Evolutionary conservation across 2,797 vertebrate species (phyloP).

Genomic region (Rhynchotus rufescens): DNA sequence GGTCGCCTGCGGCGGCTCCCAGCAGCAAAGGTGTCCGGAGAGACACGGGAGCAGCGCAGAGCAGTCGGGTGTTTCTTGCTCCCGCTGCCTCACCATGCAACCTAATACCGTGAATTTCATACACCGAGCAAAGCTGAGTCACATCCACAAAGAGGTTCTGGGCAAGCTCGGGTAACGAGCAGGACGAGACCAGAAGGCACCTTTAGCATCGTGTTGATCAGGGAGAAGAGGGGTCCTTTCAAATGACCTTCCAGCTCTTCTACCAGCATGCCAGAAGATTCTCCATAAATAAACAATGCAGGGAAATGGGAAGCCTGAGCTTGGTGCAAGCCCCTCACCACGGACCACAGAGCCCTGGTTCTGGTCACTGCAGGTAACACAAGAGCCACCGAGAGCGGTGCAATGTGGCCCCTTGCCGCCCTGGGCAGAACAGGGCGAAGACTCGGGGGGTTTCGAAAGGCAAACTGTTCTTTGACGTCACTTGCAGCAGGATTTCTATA

Average conservation of each 20-base stretch:
- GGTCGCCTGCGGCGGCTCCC: not conserved
- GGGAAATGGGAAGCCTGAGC: not conserved
- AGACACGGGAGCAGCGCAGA: not conserved
- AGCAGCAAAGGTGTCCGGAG: not conserved
- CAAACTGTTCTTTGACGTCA: not conserved
- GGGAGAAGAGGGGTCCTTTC: not conserved
- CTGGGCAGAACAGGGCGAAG: not conserved
- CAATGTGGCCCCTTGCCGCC: not conserved
- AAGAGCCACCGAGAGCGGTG: not conserved
- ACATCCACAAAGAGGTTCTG: not conserved
- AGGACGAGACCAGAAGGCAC: not conserved
- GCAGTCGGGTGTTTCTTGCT: not conserved
- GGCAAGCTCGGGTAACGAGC: not conserved
- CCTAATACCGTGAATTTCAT: not conserved
- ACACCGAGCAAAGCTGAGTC: not conserved
- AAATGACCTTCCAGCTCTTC: not conserved
- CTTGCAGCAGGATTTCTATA: not conserved
- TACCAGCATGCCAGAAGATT: not conserved
- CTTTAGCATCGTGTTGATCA: not conserved
- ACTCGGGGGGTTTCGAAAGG: not conserved
- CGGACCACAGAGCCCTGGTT: not conserved
- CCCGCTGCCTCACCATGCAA: not conserved
- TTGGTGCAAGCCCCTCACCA: not conserved
- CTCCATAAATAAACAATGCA: too few species aligned
- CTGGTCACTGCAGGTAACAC: rapidly evolving